A percentile compares a stretch with the other conserved stretches of the same genome.
These are phyloP conservation scores for Apotomis turbidana DNA, from an alignment of 2,888 invertebrate genomes.

Conservation along the genomic window DNA sequence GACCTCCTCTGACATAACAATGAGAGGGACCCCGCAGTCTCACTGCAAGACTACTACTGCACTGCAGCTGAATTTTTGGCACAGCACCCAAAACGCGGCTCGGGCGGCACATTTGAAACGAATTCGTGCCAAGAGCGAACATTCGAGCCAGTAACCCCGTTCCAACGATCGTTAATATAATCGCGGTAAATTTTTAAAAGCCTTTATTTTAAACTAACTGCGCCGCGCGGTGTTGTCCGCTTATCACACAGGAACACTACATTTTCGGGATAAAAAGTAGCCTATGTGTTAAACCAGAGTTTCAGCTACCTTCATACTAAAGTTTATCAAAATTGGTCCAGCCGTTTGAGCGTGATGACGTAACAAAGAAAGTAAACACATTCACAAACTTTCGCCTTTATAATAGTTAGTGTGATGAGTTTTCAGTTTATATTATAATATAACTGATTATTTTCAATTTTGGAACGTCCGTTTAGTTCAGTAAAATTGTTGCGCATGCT, in stretches of 20 bases:
- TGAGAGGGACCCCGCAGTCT: constrained; percentile 74
- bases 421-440: no score
- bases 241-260: no score
- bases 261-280: no score
- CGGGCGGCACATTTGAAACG: constrained; percentile 36
- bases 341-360: no score
- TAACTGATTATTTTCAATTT: background rate
- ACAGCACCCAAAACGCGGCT: constrained; percentile 57
- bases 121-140: constrained; percentile 50
- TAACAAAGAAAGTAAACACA: no score
- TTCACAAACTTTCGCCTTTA: no score
- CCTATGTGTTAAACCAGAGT: no score
- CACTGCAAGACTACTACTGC: constrained; percentile 79
- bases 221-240: background rate
- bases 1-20: constrained; percentile 69
- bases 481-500: constrained; percentile 29
- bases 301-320: no score
- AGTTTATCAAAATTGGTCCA: no score
- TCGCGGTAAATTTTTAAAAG: constrained; percentile 43
- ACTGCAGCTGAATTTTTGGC: constrained; percentile 83
- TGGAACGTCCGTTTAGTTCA: background rate
- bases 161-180: constrained; percentile 46
- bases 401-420: no score
- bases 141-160: constrained; percentile 59
- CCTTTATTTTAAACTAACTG: background rate